phyloP scores from a whole-genome alignment of 2,113 vertebrate species.

The Plecturocebus donacophilus region DNA sequence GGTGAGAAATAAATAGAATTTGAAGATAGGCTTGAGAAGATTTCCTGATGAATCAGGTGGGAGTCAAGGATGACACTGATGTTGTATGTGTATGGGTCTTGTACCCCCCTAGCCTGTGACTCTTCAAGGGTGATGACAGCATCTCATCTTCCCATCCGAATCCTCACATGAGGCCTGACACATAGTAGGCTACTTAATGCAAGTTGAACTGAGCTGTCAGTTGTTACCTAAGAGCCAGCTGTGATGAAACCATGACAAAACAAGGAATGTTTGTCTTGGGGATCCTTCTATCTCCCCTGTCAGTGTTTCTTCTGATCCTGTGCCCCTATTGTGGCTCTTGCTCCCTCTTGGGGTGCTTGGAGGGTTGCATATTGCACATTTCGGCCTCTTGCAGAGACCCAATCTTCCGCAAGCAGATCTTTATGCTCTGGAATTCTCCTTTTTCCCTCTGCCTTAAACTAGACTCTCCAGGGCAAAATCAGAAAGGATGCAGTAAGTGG shows the following conservation, averaged over 20 bases:
- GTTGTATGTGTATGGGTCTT: too few relatives aligned
- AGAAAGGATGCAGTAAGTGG: background rate
- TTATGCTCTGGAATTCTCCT: background rate
- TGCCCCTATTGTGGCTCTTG: accelerated
- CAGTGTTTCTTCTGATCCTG: background rate
- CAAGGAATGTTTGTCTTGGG: background rate
- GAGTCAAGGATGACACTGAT: background rate
- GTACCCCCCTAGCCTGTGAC: background rate
- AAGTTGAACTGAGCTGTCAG: background rate
- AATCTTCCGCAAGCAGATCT: background rate
- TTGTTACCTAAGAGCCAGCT: background rate
- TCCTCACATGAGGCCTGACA: background rate
- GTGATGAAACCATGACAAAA: background rate
- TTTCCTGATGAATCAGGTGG: background rate
- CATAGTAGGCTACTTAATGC: background rate
- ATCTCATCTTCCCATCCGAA: too few relatives aligned
- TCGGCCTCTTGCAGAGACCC: background rate
- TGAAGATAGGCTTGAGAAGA: background rate
- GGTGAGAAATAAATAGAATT: background rate
- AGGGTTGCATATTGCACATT: background rate
- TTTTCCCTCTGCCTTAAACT: background rate
- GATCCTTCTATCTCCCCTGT: background rate
- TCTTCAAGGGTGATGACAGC: background rate
- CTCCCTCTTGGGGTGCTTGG: background rate
- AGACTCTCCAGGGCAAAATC: background rate